Conservation (phyloP, 2,888 invertebrate species). For the Ptilodon capucinus region DNA sequence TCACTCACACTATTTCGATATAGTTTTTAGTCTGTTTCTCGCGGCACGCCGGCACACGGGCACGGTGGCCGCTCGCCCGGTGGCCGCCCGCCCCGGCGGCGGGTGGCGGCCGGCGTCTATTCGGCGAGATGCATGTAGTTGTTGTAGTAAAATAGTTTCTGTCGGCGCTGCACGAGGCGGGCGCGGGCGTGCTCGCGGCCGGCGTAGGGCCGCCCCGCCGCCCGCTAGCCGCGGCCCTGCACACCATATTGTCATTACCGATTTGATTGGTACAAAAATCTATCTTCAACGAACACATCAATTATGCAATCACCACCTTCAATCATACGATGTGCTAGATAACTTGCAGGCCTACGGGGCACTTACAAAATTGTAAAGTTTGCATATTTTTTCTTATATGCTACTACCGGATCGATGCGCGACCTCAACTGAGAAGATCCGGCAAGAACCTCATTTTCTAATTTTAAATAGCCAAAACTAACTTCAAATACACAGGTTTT, state of each 20-base stretch:
- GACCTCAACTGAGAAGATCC: too few species aligned
- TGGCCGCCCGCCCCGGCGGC: slow-evolving; percentile 4
- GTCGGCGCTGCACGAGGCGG: neutral
- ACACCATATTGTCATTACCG: neutral
- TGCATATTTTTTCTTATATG: too few species aligned
- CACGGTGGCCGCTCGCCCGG: slow-evolving; percentile 1
- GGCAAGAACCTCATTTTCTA: too few species aligned
- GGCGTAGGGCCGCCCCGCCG: neutral
- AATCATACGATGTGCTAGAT: too few species aligned
- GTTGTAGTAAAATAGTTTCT: slow-evolving; percentile 15
- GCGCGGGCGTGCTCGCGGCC: neutral
- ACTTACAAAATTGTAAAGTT: too few species aligned
- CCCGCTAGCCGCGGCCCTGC: slow-evolving; percentile 5
- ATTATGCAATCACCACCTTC: too few species aligned
- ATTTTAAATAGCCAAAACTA: too few species aligned
- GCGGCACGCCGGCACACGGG: neutral
- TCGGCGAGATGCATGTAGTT: slow-evolving; percentile 23
- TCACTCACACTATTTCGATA: neutral
- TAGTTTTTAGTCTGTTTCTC: neutral
- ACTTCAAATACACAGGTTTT: too few species aligned
- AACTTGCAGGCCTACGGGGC: too few species aligned
- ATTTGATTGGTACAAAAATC: too few species aligned
- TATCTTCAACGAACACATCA: too few species aligned
- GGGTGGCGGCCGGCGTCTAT: slow-evolving; percentile 2
- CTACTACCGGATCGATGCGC: too few species aligned